Evolutionary conservation across 2,888 invertebrate species (phyloP), one percentile per base, ranked within the genome.

Genomic region (Xanthia icteritia): DNA sequence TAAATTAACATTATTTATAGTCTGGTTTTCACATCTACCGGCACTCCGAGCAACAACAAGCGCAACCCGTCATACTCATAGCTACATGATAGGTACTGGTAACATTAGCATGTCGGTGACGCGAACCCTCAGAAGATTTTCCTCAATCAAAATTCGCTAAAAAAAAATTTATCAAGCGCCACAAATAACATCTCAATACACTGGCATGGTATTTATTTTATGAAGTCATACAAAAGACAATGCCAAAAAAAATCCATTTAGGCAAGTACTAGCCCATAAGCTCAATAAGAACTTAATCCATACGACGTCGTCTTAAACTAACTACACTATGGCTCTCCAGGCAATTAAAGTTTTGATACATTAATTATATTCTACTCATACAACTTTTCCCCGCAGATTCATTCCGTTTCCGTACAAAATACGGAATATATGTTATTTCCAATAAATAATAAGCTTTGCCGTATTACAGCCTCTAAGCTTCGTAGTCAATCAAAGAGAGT

Each of bases 401-500:
- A 56, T 45, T 79, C 23, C 36, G 2, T 54, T 39, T 20, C 27
- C 45, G n/a, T 39, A 58, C 5, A 74, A 69, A 80, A 76, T 27
- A 36, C 23, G 27, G 39, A n/a, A 63, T 20, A 27, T 39, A 54
- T 54, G 31, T 61, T 61, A 27, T 54, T 61, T 48, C 48, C 68
- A 70, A 68, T 76, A 65, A 75, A 65, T 83, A 79, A 75, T 75
- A 76, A 83, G 76, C 56, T 76, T 66, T 63, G 20, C 45, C 54
- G 13, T 75, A 66, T 65, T 65, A 69, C 15, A 60, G 65, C 60
- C 27, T 65, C 39, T 70, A 80, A 81, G 81, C 84, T 76, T 64
- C 51, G 27, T 65, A 77, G 74, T 77, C 77, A 81, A 74, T 83
- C 71, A 73, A 77, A 69, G 60, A n/a, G 27, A 73, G 73, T 71